phyloP scores from a whole-genome alignment of 1,140 invertebrate species.

The Heliconius himera region DNA sequence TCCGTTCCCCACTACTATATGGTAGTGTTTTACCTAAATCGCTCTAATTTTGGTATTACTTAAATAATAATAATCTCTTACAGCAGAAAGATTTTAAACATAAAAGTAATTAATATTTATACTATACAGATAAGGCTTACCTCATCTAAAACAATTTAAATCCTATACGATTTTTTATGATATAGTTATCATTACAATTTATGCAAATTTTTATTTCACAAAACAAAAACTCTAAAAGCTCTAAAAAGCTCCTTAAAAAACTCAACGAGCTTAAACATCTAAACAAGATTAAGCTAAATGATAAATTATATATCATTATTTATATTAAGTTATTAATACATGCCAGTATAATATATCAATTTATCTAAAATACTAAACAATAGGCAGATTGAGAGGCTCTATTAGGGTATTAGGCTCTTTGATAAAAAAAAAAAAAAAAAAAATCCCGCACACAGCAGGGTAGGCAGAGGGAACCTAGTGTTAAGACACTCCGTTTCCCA shows the following conservation, averaged over 20 bases:
- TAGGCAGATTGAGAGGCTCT: conserved; percentile 13
- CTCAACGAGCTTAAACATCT: background rate
- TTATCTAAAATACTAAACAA: conserved; percentile 33
- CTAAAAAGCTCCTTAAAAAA: background rate
- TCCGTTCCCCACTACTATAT: too few relatives aligned
- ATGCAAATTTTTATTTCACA: background rate
- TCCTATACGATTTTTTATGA: background rate
- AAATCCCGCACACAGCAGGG: too few relatives aligned
- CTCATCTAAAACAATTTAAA: too few relatives aligned
- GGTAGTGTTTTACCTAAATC: too few relatives aligned
- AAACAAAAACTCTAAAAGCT: background rate
- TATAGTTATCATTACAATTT: background rate
- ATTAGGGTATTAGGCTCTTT: too few relatives aligned
- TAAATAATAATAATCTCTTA: too few relatives aligned
- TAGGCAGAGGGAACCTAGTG: too few relatives aligned
- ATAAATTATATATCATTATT: conserved; percentile 30
- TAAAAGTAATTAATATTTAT: too few relatives aligned
- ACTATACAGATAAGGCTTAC: too few relatives aligned
- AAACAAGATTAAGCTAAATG: conserved; percentile 17
- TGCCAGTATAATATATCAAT: conserved; percentile 32
- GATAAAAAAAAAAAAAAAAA: background rate
- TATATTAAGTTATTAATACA: conserved; percentile 20
- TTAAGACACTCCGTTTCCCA: too few relatives aligned
- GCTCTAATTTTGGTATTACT: too few relatives aligned
- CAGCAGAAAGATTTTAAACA: too few relatives aligned